A percentile compares a stretch with the other conserved stretches of the same genome.
phyloP scores from a whole-genome alignment of 2,797 vertebrate species.

The Zonotrichia albicollis region DNA sequence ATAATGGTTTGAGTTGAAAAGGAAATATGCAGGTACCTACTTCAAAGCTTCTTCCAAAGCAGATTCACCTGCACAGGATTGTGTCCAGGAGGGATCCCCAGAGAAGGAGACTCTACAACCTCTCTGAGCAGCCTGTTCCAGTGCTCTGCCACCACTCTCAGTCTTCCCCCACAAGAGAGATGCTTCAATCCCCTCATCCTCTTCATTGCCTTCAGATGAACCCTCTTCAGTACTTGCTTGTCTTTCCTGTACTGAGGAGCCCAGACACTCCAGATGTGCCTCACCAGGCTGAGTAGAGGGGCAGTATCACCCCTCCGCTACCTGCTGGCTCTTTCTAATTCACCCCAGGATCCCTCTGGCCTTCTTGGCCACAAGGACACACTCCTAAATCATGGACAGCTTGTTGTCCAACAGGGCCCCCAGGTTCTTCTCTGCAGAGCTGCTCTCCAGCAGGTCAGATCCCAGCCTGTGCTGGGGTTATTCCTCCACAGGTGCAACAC shows the following conservation, averaged over 20 bases:
- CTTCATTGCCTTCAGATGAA: not conserved
- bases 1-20: not conserved
- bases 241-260: too few relatives aligned
- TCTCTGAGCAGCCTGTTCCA: not conserved
- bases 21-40: not conserved
- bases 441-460: not conserved
- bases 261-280: too few relatives aligned
- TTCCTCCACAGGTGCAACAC: not conserved
- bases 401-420: not conserved
- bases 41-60: not conserved
- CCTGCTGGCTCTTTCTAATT: not conserved
- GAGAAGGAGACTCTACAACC: not conserved
- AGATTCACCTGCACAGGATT: not conserved
- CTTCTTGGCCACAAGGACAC: not conserved
- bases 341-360: not conserved
- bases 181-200: not conserved
- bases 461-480: not conserved
- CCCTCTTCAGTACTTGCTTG: not conserved
- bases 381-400: not conserved
- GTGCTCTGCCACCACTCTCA: not conserved
- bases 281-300: not conserved
- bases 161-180: not conserved
- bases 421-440: not conserved
- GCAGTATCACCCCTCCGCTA: not conserved
- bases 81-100: not conserved